Conservation (phyloP, 2,113 vertebrate species). For the Tachuris rubrigastra region DNA sequence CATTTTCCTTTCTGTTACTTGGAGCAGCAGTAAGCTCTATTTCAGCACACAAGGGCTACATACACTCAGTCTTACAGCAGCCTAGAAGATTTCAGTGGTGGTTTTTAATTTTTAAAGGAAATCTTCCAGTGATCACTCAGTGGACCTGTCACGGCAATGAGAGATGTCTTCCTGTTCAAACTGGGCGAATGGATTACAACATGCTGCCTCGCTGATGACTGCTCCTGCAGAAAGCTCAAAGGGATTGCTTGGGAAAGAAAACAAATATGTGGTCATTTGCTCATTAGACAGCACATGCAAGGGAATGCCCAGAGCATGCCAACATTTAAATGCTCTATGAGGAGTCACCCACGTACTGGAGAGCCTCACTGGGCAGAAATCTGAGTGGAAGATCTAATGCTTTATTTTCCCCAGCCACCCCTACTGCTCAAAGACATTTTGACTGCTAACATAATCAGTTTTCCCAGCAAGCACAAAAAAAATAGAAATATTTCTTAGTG, state of each 20-base stretch:
- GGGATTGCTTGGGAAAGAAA: neutral
- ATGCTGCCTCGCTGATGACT: neutral
- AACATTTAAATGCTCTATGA: no score
- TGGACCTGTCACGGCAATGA: neutral
- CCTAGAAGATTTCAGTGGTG: neutral
- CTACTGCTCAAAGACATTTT: no score
- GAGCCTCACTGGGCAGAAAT: no score
- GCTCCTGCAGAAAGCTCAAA: neutral
- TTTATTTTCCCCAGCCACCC: no score
- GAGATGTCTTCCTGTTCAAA: neutral
- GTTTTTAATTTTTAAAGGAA: neutral
- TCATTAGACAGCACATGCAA: neutral
- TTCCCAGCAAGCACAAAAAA: neutral
- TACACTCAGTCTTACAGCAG: neutral
- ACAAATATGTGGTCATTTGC: neutral
- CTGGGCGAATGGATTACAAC: neutral
- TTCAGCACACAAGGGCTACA: neutral
- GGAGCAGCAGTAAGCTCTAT: neutral
- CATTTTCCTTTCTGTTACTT: neutral
- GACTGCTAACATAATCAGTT: no score
- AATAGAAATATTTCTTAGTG: neutral
- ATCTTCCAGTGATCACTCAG: no score
- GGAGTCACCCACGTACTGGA: no score
- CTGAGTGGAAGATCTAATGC: no score
- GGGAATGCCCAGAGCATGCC: neutral